Evolutionary conservation across 2,113 vertebrate genomes (phyloP).

Genomic region (Stigmatopora nigra): DNA sequence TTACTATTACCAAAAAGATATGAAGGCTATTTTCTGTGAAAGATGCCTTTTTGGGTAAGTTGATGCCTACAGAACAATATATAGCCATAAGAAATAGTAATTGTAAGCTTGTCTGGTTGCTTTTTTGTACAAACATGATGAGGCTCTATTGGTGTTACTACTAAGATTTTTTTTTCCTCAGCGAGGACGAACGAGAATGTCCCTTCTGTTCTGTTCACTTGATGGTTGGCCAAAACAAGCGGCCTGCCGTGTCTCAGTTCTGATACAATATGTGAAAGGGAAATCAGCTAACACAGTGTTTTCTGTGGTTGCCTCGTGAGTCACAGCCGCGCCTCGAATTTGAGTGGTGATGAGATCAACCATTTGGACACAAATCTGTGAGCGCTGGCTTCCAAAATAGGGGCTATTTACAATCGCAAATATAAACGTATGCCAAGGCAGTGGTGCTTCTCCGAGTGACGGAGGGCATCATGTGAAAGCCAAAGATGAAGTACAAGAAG

Average conservation of each 20-base stretch:
- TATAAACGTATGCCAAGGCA: not conserved
- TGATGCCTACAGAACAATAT: not conserved
- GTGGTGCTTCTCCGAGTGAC: constrained; percentile 17
- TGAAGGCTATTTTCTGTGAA: too few relatives aligned
- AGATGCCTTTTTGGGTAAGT: too few relatives aligned
- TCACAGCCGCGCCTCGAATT: constrained; percentile 15
- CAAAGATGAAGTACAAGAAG: not conserved
- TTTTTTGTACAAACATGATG: not conserved
- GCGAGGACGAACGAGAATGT: constrained; percentile 28
- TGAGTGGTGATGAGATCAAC: constrained; percentile 15
- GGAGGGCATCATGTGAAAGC: constrained; percentile 3
- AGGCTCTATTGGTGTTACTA: not conserved
- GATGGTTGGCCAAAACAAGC: constrained; percentile 57
- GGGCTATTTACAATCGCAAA: constrained; percentile 20
- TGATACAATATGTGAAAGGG: constrained; percentile 53
- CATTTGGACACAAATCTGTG: constrained; percentile 15
- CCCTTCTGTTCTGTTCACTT: constrained; percentile 27
- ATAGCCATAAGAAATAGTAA: not conserved
- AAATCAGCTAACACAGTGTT: constrained; percentile 52
- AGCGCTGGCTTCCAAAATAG: constrained; percentile 29
- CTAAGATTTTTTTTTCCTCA: constrained; percentile 12
- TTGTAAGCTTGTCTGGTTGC: not conserved
- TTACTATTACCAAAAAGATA: too few relatives aligned
- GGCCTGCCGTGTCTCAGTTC: constrained; percentile 54
- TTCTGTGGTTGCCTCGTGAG: constrained; percentile 37